phyloP scores from a whole-genome alignment of 2,888 invertebrate species.

The Dryomyza anilis region DNA sequence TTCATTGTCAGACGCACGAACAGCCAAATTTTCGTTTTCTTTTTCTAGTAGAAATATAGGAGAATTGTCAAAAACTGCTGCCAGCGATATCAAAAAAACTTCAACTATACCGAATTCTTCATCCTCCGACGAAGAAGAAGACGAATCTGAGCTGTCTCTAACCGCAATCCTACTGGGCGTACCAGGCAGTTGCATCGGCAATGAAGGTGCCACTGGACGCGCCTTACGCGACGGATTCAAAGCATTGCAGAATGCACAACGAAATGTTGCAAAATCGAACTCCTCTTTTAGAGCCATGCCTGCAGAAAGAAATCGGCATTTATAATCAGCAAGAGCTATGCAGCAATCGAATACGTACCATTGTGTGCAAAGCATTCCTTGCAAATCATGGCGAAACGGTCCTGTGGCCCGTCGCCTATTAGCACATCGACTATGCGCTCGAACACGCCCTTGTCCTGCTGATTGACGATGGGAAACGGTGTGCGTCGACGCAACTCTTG shows the following conservation, averaged over 20 bases:
- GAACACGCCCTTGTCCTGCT: slow-evolving; percentile 74
- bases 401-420: slow-evolving; percentile 92
- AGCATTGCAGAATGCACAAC: slow-evolving; percentile 88
- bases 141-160: slow-evolving; percentile 44
- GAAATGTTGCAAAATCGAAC: slow-evolving; percentile 78
- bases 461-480: slow-evolving; percentile 60
- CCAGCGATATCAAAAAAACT: neutral
- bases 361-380: slow-evolving; percentile 89
- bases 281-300: slow-evolving; percentile 76
- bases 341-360: slow-evolving; percentile 64
- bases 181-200: slow-evolving; percentile 34
- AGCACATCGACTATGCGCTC: slow-evolving; percentile 93
- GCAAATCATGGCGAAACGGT: slow-evolving; percentile 95
- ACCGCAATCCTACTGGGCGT: slow-evolving; percentile 10
- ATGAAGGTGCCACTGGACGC: slow-evolving; percentile 75
- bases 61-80: no score
- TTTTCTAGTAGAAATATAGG: no score
- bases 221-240: slow-evolving; percentile 89
- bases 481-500: slow-evolving; percentile 52
- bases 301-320: slow-evolving; percentile 42
- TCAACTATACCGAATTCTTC: slow-evolving; percentile 38
- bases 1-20: neutral
- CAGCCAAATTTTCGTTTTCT: slow-evolving; percentile 12
- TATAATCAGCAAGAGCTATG: neutral
- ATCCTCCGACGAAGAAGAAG: slow-evolving; percentile 41